Percentiles rank a stretch among this genome's conserved stretches.
Conservation (phyloP, 2,888 invertebrate genomes). For the Pinctada fucata region DNA sequence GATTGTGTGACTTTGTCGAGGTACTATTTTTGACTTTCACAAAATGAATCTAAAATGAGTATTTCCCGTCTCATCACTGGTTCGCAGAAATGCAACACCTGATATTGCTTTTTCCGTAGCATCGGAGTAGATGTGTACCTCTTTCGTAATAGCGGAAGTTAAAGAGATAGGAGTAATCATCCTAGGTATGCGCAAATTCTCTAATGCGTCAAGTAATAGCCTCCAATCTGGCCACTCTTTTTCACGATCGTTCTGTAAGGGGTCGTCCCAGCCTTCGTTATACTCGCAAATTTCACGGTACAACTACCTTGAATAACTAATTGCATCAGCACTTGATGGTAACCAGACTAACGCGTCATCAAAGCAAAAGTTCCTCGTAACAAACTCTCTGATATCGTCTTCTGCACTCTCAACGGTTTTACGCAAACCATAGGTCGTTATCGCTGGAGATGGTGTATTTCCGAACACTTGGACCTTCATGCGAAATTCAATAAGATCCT, state of each 20-base stretch:
- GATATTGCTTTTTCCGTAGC: background rate
- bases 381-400: background rate
- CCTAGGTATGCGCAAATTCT: background rate
- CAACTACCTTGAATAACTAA: background rate
- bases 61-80: no score
- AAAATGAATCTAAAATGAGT: no score
- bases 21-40: no score
- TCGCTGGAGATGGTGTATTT: conserved; percentile 2
- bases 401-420: background rate
- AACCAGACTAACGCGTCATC: background rate
- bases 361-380: conserved; percentile 3
- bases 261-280: background rate
- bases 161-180: background rate
- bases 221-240: background rate
- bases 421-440: background rate
- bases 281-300: background rate
- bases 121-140: conserved; percentile 5
- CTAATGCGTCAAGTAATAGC: background rate
- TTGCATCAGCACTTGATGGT: background rate
- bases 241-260: background rate
- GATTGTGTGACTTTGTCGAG: conserved; percentile 1
- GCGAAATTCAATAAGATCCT: no score
- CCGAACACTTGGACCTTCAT: no score
- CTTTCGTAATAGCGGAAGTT: background rate
- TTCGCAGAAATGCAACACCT: no score